Conservation (phyloP, 2,888 invertebrate genomes). For the Amphimallon solstitiale region DNA sequence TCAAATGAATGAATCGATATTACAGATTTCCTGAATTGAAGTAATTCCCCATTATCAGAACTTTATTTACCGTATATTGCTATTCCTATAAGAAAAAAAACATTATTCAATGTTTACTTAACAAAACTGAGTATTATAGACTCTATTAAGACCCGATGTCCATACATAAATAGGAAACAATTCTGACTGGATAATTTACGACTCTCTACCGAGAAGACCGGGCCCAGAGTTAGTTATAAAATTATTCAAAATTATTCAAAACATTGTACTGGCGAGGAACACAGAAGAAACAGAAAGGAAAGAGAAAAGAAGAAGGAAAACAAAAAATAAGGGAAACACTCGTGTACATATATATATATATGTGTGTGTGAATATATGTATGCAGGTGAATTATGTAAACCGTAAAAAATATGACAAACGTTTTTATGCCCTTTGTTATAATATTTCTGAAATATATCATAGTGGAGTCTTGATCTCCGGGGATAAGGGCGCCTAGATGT, state of each 20-base stretch:
- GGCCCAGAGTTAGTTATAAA: conserved; percentile 53
- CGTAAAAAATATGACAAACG: conserved; percentile 63
- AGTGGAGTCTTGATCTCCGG: conserved; percentile 48
- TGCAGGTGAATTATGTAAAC: conserved; percentile 61
- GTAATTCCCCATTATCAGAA: too few species aligned
- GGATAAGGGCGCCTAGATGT: conserved; percentile 57
- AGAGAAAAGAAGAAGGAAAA: conserved; percentile 38
- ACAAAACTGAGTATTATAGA: not conserved
- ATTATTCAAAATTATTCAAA: conserved; percentile 63
- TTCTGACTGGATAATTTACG: conserved; percentile 50
- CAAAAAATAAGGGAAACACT: conserved; percentile 35
- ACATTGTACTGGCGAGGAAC: conserved; percentile 48
- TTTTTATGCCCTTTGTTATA: conserved; percentile 59
- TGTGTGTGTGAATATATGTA: conserved; percentile 13
- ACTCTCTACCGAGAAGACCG: conserved; percentile 52
- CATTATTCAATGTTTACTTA: conserved; percentile 19
- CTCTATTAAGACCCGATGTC: not conserved
- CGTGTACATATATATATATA: not conserved
- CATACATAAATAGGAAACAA: conserved; percentile 43
- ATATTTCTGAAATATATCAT: conserved; percentile 60
- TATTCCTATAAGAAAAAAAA: not conserved
- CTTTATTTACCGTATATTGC: too few species aligned
- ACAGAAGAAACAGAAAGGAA: conserved; percentile 42
- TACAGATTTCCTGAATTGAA: too few species aligned
- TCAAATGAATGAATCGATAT: too few species aligned